Conservation (phyloP, 2,888 invertebrate genomes). For the Acheta domesticus region DNA sequence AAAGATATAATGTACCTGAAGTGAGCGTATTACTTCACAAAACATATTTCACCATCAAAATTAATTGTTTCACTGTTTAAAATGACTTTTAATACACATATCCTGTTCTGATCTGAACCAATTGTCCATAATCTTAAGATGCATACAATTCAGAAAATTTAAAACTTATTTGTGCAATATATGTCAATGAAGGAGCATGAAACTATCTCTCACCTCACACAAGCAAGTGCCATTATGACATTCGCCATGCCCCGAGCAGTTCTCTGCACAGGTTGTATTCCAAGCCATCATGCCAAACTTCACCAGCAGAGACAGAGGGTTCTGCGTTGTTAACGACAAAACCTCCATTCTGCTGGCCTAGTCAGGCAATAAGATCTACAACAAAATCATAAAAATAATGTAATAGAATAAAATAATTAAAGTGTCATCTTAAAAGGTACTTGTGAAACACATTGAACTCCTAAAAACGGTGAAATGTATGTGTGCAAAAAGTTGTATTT, state of each 20-base stretch:
- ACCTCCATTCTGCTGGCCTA: slow-evolving; percentile 45
- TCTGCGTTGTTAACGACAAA: slow-evolving; percentile 47
- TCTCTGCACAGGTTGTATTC: slow-evolving; percentile 57
- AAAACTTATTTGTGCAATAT: too few relatives aligned
- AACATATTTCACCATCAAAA: too few relatives aligned
- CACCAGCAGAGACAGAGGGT: slow-evolving; percentile 46
- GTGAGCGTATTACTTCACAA: too few relatives aligned
- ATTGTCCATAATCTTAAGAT: too few relatives aligned
- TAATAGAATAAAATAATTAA: neutral
- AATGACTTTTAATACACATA: too few relatives aligned
- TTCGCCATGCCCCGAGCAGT: slow-evolving; percentile 87
- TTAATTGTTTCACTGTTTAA: too few relatives aligned
- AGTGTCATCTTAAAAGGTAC: too few relatives aligned
- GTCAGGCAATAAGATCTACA: slow-evolving; percentile 8
- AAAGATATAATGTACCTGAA: too few relatives aligned
- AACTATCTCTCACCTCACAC: slow-evolving; percentile 65
- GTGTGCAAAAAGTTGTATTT: neutral
- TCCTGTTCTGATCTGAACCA: too few relatives aligned
- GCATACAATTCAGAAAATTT: too few relatives aligned
- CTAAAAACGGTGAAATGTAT: neutral
- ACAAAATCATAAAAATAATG: neutral
- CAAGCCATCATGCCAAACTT: slow-evolving; percentile 39
- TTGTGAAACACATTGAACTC: too few relatives aligned
- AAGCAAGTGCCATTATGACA: slow-evolving; percentile 88
- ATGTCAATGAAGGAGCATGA: too few relatives aligned